phyloP scores from a whole-genome alignment of 2,113 vertebrate species.

The Hypanus sabinus region DNA sequence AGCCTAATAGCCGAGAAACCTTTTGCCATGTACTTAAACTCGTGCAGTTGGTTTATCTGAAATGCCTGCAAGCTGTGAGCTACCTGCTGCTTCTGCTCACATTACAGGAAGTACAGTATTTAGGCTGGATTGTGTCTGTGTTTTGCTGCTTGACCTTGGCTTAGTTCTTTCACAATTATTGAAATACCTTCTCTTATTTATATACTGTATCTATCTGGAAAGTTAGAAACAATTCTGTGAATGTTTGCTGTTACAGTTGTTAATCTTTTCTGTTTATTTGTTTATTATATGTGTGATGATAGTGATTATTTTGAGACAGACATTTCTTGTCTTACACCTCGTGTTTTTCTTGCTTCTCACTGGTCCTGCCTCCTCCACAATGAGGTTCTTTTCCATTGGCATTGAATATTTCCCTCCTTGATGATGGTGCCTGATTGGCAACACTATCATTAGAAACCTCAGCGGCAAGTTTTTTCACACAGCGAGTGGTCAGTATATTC shows the following conservation, averaged over 20 bases:
- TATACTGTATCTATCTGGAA: neutral
- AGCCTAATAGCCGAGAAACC: neutral
- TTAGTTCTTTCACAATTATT: neutral
- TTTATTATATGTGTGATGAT: neutral
- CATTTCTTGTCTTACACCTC: neutral
- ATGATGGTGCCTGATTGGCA: neutral
- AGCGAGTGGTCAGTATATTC: too few relatives aligned
- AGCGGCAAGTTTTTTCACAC: too few relatives aligned
- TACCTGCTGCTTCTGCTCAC: neutral
- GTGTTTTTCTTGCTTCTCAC: neutral
- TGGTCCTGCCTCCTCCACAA: neutral
- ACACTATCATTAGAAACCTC: neutral
- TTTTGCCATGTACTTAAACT: neutral
- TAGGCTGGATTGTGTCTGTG: neutral
- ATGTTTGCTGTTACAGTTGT: neutral
- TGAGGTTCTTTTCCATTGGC: neutral
- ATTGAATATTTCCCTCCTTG: neutral
- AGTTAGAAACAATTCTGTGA: neutral
- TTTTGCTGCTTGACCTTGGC: neutral
- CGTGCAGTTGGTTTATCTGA: neutral
- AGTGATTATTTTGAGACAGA: neutral
- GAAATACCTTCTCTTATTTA: neutral
- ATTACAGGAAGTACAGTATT: neutral
- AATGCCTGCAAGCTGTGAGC: neutral
- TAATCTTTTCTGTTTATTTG: neutral